phyloP scores from a whole-genome alignment of 2,113 vertebrate genomes.

The Aspiorhynchus laticeps region DNA sequence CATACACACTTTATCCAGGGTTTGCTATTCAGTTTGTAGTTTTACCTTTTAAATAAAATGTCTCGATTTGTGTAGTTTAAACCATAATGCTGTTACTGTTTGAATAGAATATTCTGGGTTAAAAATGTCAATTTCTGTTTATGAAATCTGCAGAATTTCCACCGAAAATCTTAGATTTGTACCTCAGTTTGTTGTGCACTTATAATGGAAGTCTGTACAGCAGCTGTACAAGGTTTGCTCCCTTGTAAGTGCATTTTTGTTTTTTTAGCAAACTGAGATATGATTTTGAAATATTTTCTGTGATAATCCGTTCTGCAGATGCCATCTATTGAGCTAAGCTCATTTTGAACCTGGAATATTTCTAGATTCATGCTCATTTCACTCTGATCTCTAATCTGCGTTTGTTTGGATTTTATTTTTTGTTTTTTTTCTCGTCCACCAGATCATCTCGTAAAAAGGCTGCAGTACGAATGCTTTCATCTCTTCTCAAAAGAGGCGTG shows the following conservation, averaged over 20 bases:
- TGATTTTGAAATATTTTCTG: neutral
- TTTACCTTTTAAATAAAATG: conserved; percentile 24
- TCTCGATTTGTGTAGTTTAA: conserved; percentile 10
- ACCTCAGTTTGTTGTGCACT: neutral
- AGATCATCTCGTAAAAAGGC: conserved; percentile 39
- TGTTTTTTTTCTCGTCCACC: neutral
- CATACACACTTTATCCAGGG: neutral
- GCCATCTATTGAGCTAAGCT: neutral
- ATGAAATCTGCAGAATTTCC: neutral
- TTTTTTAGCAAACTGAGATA: no score
- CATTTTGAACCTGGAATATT: neutral
- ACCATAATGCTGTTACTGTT: conserved; percentile 4
- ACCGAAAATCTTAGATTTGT: neutral
- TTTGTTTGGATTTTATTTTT: neutral
- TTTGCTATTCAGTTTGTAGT: conserved; percentile 1
- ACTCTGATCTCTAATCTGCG: neutral
- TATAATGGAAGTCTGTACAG: neutral
- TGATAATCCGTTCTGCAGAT: neutral
- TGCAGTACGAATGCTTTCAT: conserved; percentile 21
- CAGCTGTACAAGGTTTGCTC: neutral
- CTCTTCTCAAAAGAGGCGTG: neutral
- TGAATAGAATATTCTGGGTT: neutral
- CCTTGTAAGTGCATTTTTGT: neutral
- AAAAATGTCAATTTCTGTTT: neutral
- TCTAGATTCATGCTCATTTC: neutral